Evolutionary conservation across 2,113 vertebrate species (phyloP).

Genomic region (Microtus oregoni): DNA sequence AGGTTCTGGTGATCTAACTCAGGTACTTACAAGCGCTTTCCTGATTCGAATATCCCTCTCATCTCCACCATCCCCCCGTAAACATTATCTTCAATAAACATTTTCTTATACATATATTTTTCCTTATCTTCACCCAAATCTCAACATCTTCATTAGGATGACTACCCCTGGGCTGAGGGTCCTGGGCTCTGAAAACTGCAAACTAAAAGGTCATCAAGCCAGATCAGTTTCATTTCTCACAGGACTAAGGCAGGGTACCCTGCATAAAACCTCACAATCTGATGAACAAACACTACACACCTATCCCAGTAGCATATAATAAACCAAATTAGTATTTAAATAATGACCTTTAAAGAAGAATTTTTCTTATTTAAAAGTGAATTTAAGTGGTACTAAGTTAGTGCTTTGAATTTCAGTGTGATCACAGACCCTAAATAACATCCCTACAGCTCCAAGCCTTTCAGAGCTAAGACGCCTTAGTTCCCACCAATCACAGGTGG

Average conservation of each 20-base stretch:
- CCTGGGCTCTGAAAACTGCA: background rate
- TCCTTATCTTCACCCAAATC: background rate
- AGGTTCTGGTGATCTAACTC: background rate
- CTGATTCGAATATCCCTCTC: background rate
- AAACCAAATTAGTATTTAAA: conserved; percentile 62
- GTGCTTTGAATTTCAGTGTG: background rate
- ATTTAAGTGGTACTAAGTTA: conserved; percentile 14
- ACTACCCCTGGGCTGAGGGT: background rate
- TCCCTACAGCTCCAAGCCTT: background rate
- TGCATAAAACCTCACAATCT: background rate
- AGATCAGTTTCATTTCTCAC: background rate
- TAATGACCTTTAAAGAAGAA: conserved; percentile 11
- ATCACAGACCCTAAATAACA: background rate
- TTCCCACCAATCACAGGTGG: background rate
- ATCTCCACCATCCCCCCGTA: background rate
- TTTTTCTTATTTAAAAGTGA: conserved; percentile 43
- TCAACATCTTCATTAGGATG: background rate
- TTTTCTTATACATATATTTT: background rate
- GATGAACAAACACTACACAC: background rate
- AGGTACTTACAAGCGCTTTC: background rate
- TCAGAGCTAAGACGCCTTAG: background rate
- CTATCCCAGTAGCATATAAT: conserved; percentile 15
- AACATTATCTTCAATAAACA: background rate
- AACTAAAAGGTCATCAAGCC: background rate
- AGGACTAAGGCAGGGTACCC: background rate